Conservation (phyloP, 35 echinoderm and acorn worm genomes). For the Ptychodera flava region DNA sequence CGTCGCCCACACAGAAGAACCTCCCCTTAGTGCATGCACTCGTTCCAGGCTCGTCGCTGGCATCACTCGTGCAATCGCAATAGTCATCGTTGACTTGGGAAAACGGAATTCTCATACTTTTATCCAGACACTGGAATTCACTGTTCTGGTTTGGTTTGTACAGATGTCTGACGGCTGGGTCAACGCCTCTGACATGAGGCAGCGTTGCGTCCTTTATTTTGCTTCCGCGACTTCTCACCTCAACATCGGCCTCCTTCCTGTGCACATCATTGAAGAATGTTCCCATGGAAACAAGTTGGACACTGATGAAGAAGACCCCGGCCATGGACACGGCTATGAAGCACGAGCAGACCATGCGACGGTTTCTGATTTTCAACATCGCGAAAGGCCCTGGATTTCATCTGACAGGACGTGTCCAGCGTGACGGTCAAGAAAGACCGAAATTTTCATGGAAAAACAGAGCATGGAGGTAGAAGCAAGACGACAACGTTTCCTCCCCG, state of each 20-base stretch:
- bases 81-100: constrained; percentile 81
- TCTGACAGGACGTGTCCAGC: too few species aligned
- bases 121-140: constrained; percentile 45
- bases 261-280: neutral
- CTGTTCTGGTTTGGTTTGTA: constrained; percentile 42
- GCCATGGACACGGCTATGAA: neutral
- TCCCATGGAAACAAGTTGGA: neutral
- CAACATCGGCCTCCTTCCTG: neutral
- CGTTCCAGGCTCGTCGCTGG: constrained; percentile 88
- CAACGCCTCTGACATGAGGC: constrained; percentile 17
- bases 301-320: neutral
- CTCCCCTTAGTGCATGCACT: constrained; percentile 80
- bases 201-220: neutral
- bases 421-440: too few species aligned
- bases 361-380: neutral
- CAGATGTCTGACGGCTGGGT: constrained; percentile 19
- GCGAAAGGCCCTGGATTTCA: too few species aligned
- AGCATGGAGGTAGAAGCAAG: too few species aligned
- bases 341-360: neutral
- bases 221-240: neutral
- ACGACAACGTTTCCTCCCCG: too few species aligned
- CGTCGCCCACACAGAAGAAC: constrained; percentile 67
- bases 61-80: constrained; percentile 78
- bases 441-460: too few species aligned
- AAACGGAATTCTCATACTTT: constrained; percentile 22